These are phyloP conservation scores for Pelobates cultripes DNA, from an alignment of 2,797 vertebrate genomes.

Conservation along the genomic window DNA sequence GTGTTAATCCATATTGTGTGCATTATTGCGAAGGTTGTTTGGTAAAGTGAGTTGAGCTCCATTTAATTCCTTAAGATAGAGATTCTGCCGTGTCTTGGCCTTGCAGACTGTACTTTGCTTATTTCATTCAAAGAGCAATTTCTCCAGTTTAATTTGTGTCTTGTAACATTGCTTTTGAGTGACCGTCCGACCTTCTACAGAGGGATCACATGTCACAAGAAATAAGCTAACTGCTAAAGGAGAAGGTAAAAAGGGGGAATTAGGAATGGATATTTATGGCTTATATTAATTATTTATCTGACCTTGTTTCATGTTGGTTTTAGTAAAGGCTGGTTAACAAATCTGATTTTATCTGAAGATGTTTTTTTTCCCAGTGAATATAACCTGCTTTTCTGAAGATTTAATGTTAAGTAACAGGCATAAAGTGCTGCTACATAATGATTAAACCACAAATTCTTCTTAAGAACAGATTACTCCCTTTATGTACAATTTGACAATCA, in stretches of 20 bases:
- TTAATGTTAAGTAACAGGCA: conserved; percentile 17
- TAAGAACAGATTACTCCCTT: not conserved
- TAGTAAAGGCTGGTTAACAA: conserved; percentile 65
- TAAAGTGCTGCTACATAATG: conserved; percentile 33
- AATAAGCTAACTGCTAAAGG: conserved; percentile 29
- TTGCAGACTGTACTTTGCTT: not conserved
- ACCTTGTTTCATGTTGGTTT: conserved; percentile 67
- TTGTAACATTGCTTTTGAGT: not conserved
- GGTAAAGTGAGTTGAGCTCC: too few relatives aligned
- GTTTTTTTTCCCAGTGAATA: not conserved
- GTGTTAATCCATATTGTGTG: too few relatives aligned
- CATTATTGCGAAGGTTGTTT: too few relatives aligned
- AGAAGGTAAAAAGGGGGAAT: conserved; percentile 62
- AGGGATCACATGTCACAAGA: conserved; percentile 60
- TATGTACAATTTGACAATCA: not conserved
- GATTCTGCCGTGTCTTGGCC: not conserved
- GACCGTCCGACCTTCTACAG: conserved; percentile 63
- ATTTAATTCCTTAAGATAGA: too few relatives aligned
- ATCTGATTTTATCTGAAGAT: conserved; percentile 55
- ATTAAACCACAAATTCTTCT: conserved; percentile 12
- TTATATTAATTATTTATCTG: conserved; percentile 71
- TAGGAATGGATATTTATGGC: conserved; percentile 71
- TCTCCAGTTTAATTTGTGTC: conserved; percentile 33
- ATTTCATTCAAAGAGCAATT: conserved; percentile 11
- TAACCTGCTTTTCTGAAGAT: conserved; percentile 44